Evolutionary conservation across 2,888 invertebrate genomes (phyloP).

Genomic region (Apantesis nais): DNA sequence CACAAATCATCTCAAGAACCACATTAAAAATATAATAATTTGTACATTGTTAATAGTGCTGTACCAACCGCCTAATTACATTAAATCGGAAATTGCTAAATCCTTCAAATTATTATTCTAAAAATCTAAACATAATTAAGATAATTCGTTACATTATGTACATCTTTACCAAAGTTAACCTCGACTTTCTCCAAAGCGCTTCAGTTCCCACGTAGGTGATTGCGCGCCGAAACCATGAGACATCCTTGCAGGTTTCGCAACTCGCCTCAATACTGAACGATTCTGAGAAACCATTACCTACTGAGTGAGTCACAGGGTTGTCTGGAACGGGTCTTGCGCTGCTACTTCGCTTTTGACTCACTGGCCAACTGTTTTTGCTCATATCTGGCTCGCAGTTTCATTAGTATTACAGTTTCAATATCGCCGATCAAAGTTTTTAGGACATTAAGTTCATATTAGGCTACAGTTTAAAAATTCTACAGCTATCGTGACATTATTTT

Average conservation of each 20-base stretch:
- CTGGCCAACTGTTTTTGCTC: conserved; percentile 42
- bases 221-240: conserved; percentile 54
- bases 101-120: background rate
- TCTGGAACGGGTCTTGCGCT: conserved; percentile 69
- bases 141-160: background rate
- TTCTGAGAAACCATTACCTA: conserved; percentile 72
- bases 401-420: conserved; percentile 8
- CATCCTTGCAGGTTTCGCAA: conserved; percentile 70
- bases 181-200: conserved; percentile 51
- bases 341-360: conserved; percentile 51
- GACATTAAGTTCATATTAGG: background rate
- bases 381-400: conserved; percentile 22
- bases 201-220: conserved; percentile 52
- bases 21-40: background rate
- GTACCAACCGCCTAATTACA: background rate
- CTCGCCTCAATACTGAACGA: conserved; percentile 59
- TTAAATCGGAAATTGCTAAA: background rate
- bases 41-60: background rate
- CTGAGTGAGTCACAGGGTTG: conserved; percentile 53
- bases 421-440: conserved; percentile 6
- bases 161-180: conserved; percentile 21
- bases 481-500: background rate
- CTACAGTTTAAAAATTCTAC: conserved; percentile 4
- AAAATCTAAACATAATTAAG: background rate
- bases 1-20: background rate